Evolutionary conservation across 53 echinoderm and acorn worm genomes (phyloP), one percentile per base, ranked within the genome.

Genomic region (Actinopyga echinites): DNA sequence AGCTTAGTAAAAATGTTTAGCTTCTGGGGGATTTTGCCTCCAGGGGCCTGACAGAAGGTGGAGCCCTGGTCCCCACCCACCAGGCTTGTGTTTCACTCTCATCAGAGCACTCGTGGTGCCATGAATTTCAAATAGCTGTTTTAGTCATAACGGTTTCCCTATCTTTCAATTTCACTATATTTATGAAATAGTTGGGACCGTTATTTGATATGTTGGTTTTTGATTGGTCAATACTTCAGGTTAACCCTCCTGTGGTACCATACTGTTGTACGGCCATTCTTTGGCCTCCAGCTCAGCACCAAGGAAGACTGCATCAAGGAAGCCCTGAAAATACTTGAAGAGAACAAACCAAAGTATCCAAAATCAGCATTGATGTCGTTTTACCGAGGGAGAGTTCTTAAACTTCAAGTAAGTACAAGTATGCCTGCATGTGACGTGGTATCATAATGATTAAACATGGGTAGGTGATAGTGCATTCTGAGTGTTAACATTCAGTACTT

Each of bases 231-330:
- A 20, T 22, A 66, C 25, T 42, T 8, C 81, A 95, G 95, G 89
- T 58, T 95, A 59, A 87, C 93, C 10, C 80, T 96, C 30, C 86
- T 96, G n/a, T 96, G 96, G 96, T 96, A 96, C 78, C 96, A 96
- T 82, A 94, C 96, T 1, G 96, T 96, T 9, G 96, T 94, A 49
- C 90, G 96, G 74, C 94, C 96, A 5, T 94, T 96, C 89, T 96
- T 96, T 69, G 94, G 93, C 38, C 81, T 96, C 1, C 93, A 93
- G 40, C 90, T 83, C 56, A 79, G 82, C 34, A 91, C 80, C 77
- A 93, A 87, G 6, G 89, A 89, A 24, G 86, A 87, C 35, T 93
- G 96, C 66, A 86, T 96, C 75, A 80, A 87, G 29, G 96, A 91
- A 54, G 96, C 89, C 17, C 85, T 67, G 32, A 56, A 31, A 25